Percentiles rank a stretch among this genome's conserved stretches.
Evolutionary conservation across 1,140 invertebrate species (phyloP).

Genomic region (Acromyrmex heyeri): DNA sequence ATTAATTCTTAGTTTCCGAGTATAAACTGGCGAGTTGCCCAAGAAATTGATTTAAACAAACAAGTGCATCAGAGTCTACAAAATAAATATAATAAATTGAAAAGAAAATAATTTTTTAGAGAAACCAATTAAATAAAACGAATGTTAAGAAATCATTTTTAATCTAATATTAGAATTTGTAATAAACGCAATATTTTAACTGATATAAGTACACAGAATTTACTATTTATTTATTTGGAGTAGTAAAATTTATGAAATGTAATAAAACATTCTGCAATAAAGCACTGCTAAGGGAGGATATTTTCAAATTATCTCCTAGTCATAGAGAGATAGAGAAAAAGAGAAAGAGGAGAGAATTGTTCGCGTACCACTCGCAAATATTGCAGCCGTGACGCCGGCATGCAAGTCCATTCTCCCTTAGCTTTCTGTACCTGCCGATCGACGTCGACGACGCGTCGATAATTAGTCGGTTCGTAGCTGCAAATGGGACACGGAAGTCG

Average conservation of each 20-base stretch:
- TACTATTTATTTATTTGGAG: constrained; percentile 8
- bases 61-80: neutral
- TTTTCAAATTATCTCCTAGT: neutral
- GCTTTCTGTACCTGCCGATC: constrained; percentile 52
- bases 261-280: neutral
- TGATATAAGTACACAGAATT: neutral
- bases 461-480: constrained; percentile 65
- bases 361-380: constrained; percentile 21
- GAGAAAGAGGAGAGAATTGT: constrained; percentile 4
- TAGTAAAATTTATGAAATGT: constrained; percentile 1
- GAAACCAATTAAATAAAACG: neutral
- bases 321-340: neutral
- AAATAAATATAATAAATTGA: neutral
- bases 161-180: neutral
- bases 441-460: constrained; percentile 62
- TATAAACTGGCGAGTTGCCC: neutral
- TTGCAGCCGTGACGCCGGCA: constrained; percentile 38
- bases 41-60: constrained; percentile 20
- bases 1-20: constrained; percentile 6
- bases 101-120: neutral
- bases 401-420: constrained; percentile 17
- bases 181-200: neutral
- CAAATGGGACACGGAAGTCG: constrained; percentile 47
- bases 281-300: neutral
- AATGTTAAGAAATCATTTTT: neutral